A percentile compares a stretch with the other conserved stretches of the same genome.
Evolutionary conservation across 2,888 invertebrate genomes (phyloP).

Genomic region (Tetranychus piercei): DNA sequence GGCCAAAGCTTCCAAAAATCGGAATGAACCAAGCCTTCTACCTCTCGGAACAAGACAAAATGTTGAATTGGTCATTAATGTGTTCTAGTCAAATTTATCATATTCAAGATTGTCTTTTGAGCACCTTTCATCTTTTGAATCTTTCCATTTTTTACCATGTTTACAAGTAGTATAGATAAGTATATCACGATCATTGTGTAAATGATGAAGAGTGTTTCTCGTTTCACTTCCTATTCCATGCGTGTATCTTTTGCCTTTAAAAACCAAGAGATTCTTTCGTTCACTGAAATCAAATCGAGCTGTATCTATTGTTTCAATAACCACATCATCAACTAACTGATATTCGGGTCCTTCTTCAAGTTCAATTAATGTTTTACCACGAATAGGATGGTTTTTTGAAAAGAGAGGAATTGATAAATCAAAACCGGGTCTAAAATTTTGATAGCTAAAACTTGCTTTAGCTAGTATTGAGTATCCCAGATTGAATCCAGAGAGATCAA

Average conservation of each 20-base stretch:
- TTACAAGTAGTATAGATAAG: conserved; percentile 90
- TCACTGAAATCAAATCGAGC: background rate
- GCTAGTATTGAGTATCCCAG: conserved; percentile 85
- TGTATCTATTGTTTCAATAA: conserved; percentile 38
- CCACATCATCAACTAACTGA: background rate
- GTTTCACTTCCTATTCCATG: conserved; percentile 97
- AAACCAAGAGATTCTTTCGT: conserved; percentile 23
- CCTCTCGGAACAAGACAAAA: conserved; percentile 96
- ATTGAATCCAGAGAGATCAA: conserved; percentile 39
- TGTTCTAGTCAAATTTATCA: conserved; percentile 80
- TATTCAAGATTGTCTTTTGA: conserved; percentile 89
- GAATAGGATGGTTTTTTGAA: conserved; percentile 46
- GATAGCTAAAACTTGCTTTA: conserved; percentile 79
- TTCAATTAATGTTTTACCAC: conserved; percentile 44
- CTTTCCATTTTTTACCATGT: conserved; percentile 95
- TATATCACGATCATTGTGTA: conserved; percentile 83
- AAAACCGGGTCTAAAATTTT: conserved; percentile 56
- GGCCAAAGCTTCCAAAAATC: conserved; percentile 86
- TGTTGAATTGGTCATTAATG: conserved; percentile 79
- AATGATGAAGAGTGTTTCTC: conserved; percentile 85
- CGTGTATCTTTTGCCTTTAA: conserved; percentile 49
- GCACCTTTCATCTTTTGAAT: conserved; percentile 83
- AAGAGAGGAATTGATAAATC: conserved; percentile 77
- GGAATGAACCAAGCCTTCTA: conserved; percentile 80
- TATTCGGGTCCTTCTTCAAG: conserved; percentile 38